Conservation (phyloP, 2,113 vertebrate genomes). For the Anseranas semipalmata region DNA sequence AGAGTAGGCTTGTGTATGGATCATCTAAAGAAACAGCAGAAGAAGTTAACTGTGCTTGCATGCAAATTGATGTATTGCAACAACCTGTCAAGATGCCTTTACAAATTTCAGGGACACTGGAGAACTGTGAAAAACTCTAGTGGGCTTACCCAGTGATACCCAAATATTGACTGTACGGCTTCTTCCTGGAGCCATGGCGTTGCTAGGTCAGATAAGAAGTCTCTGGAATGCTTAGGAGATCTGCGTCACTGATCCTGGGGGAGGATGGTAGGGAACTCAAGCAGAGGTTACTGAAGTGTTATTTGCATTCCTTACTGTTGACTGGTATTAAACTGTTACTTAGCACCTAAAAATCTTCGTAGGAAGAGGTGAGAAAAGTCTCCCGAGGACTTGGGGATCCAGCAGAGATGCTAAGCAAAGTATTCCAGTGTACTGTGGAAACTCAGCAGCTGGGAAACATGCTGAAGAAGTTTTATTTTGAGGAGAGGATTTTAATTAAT, state of each 20-base stretch:
- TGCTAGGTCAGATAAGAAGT: background rate
- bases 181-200: background rate
- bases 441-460: background rate
- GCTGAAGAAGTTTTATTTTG: slow-evolving; percentile 43
- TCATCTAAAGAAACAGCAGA: too few relatives aligned
- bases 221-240: background rate
- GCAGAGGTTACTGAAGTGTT: background rate
- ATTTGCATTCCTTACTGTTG: background rate
- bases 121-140: background rate
- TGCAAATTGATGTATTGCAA: too few relatives aligned
- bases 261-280: background rate
- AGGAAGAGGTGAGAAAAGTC: background rate
- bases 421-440: background rate
- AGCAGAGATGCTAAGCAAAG: background rate
- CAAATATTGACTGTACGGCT: background rate
- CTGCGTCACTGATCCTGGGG: background rate
- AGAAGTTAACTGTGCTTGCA: background rate
- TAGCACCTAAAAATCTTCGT: background rate
- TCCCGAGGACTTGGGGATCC: background rate
- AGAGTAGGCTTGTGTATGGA: too few relatives aligned
- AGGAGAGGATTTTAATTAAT: slow-evolving; percentile 63
- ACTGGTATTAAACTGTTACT: background rate
- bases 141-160: background rate
- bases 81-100: background rate
- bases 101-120: background rate